These are phyloP conservation scores for Drosophila sechellia DNA, from an alignment of 1,140 invertebrate species.

Conservation along the genomic window DNA sequence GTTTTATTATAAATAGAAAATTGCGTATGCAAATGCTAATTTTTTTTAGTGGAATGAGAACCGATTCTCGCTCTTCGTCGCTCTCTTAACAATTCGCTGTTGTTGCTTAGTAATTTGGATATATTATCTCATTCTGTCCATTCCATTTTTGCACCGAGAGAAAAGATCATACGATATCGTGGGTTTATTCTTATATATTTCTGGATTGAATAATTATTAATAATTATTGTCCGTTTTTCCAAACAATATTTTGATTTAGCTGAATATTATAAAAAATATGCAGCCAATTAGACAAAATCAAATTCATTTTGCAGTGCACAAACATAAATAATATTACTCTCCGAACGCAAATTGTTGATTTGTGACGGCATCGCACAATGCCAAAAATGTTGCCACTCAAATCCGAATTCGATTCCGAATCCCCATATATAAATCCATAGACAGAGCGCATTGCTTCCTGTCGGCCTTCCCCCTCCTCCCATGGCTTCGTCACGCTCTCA, in stretches of 20 bases:
- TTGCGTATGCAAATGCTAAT: slow-evolving; percentile 82
- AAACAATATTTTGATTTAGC: too few species aligned
- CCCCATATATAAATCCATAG: slow-evolving; percentile 40
- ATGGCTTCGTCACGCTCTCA: slow-evolving; percentile 66
- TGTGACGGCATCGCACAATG: slow-evolving; percentile 54
- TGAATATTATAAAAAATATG: too few species aligned
- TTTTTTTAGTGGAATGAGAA: slow-evolving; percentile 36
- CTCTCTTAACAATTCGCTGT: slow-evolving; percentile 71
- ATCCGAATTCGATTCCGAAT: slow-evolving; percentile 5
- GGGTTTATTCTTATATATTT: not conserved
- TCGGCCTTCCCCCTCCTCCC: slow-evolving; percentile 35
- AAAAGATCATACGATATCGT: not conserved
- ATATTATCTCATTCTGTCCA: slow-evolving; percentile 72
- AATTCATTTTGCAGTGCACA: not conserved
- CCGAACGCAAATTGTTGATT: slow-evolving; percentile 37
- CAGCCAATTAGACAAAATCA: not conserved
- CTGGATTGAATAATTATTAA: not conserved
- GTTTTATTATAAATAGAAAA: slow-evolving; percentile 84
- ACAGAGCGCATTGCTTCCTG: slow-evolving; percentile 41
- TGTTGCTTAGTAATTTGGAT: slow-evolving; percentile 70
- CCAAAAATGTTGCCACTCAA: slow-evolving; percentile 39
- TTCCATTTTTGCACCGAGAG: slow-evolving; percentile 24
- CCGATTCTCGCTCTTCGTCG: slow-evolving; percentile 8
- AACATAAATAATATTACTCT: slow-evolving; percentile 28
- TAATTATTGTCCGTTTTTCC: not conserved